phyloP scores from a whole-genome alignment of 2,888 invertebrate genomes.

The Barypeithes pellucidus region DNA sequence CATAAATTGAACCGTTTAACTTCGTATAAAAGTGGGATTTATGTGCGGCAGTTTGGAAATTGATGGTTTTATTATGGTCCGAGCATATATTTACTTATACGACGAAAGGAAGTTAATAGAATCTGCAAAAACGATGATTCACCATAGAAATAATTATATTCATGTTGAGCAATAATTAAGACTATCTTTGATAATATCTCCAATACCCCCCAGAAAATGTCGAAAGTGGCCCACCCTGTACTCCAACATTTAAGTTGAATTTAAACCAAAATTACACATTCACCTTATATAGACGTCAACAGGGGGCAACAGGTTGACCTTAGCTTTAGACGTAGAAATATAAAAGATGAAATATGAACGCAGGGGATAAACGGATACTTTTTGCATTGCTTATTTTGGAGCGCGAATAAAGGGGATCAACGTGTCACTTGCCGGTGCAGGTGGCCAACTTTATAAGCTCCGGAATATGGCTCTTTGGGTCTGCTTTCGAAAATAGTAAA shows the following conservation, averaged over 20 bases:
- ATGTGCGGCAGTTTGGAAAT: constrained; percentile 38
- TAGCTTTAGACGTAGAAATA: constrained; percentile 56
- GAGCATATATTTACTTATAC: no score
- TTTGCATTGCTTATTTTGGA: constrained; percentile 52
- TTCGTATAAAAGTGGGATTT: constrained; percentile 58
- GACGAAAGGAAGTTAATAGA: no score
- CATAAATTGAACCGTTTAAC: constrained; percentile 58
- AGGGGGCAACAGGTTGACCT: constrained; percentile 59
- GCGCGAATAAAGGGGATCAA: constrained; percentile 51
- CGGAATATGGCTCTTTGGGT: constrained; percentile 42
- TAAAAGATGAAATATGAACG: constrained; percentile 55
- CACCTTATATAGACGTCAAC: constrained; percentile 29
- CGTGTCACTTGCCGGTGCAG: constrained; percentile 50
- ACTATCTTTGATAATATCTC: no score
- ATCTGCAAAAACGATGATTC: no score
- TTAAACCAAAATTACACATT: constrained; percentile 25
- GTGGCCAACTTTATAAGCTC: constrained; percentile 52
- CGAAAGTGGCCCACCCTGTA: no score
- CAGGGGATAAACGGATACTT: constrained; percentile 49
- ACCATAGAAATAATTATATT: no score
- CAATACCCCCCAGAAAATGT: no score
- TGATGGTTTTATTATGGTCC: constrained; percentile 25
- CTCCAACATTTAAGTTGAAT: no score
- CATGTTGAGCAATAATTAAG: no score
- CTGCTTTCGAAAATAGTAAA: constrained; percentile 48